Percentiles rank a stretch among this genome's conserved stretches.
phyloP scores from a whole-genome alignment of 2,888 invertebrate genomes.

The Folsomia manolachei region DNA sequence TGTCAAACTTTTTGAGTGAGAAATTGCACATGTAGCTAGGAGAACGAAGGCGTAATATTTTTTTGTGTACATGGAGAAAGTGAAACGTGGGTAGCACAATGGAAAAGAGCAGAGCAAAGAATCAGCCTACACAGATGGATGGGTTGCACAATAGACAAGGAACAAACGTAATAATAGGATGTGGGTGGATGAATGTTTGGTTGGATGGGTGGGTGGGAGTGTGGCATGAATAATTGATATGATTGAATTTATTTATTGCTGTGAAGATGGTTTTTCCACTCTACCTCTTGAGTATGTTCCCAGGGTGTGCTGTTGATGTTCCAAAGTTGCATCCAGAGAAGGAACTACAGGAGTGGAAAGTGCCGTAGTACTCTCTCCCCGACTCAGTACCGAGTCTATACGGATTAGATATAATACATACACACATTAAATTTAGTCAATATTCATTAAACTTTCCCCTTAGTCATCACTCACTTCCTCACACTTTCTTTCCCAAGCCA shows the following conservation, averaged over 20 bases:
- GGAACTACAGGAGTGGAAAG: constrained; percentile 50
- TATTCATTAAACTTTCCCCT: background rate
- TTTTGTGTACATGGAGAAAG: background rate
- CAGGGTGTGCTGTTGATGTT: constrained; percentile 47
- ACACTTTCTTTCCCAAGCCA: too few species aligned
- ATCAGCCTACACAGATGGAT: too few species aligned
- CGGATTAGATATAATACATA: background rate
- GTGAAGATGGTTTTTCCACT: constrained; percentile 15
- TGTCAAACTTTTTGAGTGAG: too few species aligned
- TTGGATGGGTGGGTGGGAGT: background rate
- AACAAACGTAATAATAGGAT: too few species aligned
- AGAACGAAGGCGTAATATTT: too few species aligned
- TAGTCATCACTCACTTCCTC: background rate
- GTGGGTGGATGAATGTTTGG: background rate
- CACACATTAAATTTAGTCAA: background rate
- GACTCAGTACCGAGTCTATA: constrained; percentile 50
- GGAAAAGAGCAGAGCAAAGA: too few species aligned
- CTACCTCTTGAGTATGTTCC: constrained; percentile 50
- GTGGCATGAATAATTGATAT: constrained; percentile 2
- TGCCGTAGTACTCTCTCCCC: constrained; percentile 51
- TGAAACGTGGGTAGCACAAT: background rate
- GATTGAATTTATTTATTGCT: background rate
- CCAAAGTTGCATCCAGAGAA: constrained; percentile 49
- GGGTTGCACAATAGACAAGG: too few species aligned
- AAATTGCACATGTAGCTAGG: too few species aligned